Evolutionary conservation across 2,888 invertebrate genomes (phyloP), one percentile per base, ranked within the genome.

Genomic region (Helleia helle): DNA sequence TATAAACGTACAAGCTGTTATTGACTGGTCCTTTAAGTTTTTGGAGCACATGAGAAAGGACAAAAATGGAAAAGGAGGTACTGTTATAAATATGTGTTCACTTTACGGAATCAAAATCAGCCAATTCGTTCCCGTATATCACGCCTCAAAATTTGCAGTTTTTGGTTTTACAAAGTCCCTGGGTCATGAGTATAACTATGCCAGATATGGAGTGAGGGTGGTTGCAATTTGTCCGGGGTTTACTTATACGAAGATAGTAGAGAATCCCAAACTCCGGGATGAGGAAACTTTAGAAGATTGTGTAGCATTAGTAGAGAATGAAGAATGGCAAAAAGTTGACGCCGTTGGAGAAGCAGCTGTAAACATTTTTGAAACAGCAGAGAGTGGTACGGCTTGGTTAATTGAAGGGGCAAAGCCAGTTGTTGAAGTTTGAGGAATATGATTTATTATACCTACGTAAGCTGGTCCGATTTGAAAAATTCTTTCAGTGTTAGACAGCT

Each of bases 61-160:
- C 49, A 75, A 74, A 36, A 77, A 81, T 1, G 87, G 87, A 1
- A 59, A 65, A 15, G 90, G 90, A 2, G 90, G 90, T 3, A 76
- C 84, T 2, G 80, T 90, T 29, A 72, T 90, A 9, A 90, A 91
- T 55, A 73, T 89, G 9, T 77, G 88, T 1, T 89, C 89, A 0
- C 80, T 87, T 13, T 77, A 84, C 47, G 88, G 88, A 0, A 68
- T 80, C 27, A 67, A 72, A 47, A 66, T 84, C 0, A 62, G 75
- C 17, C 72, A 80, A 5, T 73, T 72, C 11, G 53, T 73, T 15
- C 87, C 88, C 1, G 66, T 84, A n/a, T 88, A 88, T 56, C 76
- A 79, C 2, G 86, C 86, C 1, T 86, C 88, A 0, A 88, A 88
- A 56, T 77, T 75, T 47, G 84, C 77, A 11, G 74, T 87, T 1